Conservation (phyloP, 2,888 invertebrate species). For the Ornithoptera alexandrae region DNA sequence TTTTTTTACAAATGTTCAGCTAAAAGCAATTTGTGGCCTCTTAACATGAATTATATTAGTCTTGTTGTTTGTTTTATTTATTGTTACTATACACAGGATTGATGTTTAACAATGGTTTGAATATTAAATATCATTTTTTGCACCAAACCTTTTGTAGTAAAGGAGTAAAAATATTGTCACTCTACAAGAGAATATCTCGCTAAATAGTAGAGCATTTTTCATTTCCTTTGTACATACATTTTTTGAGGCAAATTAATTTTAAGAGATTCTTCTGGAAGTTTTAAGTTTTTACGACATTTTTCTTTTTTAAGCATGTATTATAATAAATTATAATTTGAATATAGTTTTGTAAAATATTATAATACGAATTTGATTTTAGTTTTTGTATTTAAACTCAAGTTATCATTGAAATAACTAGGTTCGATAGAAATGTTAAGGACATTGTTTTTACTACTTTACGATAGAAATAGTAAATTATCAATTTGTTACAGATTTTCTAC, state of each 20-base stretch:
- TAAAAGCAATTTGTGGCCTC: neutral
- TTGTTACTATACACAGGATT: neutral
- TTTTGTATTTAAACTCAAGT: no score
- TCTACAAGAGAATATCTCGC: neutral
- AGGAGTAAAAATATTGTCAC: neutral
- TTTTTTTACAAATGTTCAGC: neutral
- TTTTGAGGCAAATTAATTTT: conserved; percentile 13
- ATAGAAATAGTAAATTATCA: no score
- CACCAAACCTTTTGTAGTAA: neutral
- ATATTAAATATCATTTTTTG: neutral
- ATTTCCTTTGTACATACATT: neutral
- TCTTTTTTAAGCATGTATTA: neutral
- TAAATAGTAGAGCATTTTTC: neutral
- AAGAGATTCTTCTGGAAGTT: conserved; percentile 1
- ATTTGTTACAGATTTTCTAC: no score
- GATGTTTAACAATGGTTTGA: neutral
- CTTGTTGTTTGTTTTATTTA: neutral
- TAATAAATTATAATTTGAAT: neutral
- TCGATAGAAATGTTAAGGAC: no score
- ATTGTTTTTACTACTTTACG: no score
- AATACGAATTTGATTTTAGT: no score
- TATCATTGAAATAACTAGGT: no score
- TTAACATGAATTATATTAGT: neutral
- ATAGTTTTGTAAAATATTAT: neutral
- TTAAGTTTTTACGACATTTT: neutral